A percentile compares a stretch with the other conserved stretches of the same genome.
phyloP scores from a whole-genome alignment of 1,140 invertebrate species.

The Goniozus legneri region DNA sequence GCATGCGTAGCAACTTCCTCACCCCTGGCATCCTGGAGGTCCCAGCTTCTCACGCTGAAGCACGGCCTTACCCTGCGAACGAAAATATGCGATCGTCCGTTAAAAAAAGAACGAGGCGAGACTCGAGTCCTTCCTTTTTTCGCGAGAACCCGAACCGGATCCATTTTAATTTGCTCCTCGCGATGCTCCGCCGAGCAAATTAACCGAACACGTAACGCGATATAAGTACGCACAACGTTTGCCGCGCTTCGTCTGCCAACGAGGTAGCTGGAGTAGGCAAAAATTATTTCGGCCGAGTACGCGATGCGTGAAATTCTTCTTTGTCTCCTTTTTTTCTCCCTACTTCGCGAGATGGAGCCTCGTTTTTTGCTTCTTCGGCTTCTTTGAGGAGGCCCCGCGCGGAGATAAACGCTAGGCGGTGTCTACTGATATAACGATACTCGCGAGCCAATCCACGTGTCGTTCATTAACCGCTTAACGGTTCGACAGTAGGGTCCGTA shows the following conservation, averaged over 20 bases:
- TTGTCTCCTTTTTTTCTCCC: no score
- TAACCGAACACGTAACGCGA: constrained; percentile 39
- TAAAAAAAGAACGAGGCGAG: background rate
- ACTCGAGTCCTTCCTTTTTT: constrained; percentile 11
- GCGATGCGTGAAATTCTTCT: background rate
- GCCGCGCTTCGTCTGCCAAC: constrained; percentile 47
- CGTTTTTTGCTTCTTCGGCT: no score
- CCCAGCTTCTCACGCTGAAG: constrained; percentile 51
- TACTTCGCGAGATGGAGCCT: no score
- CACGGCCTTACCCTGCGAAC: constrained; percentile 44
- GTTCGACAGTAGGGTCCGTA: no score
- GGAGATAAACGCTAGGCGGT: no score
- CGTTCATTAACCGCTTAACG: no score
- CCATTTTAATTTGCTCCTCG: constrained; percentile 43
- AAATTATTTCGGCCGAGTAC: no score
- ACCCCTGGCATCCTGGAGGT: constrained; percentile 53
- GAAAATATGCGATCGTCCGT: constrained; percentile 7
- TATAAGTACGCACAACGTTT: no score
- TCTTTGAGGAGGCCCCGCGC: no score
- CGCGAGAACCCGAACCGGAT: constrained; percentile 32
- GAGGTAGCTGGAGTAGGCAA: no score
- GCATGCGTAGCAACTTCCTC: constrained; percentile 51
- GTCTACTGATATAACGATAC: no score
- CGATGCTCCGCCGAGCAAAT: constrained; percentile 47
- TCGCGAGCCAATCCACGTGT: no score